Base-by-base conservation (phyloP, 2,797 vertebrate genomes). In the Borostomias antarcticus region DNA sequence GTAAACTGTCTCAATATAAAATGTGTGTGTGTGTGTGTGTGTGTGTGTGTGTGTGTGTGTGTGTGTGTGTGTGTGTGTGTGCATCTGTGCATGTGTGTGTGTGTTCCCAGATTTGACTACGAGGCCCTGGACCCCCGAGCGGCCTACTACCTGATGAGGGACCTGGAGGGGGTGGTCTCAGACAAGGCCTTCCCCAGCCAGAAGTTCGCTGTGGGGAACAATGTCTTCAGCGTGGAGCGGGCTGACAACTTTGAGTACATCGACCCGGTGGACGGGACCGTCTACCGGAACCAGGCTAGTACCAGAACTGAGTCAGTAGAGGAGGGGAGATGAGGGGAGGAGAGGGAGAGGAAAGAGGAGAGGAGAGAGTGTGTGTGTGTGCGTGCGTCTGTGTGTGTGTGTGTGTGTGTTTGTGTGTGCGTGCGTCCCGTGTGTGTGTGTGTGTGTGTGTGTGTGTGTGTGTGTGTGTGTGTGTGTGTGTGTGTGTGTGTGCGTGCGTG, bases 161-260 rank as follows among this genome's bases (percentile, higher is more conserved):
- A 98, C 75, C 86, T 99, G 83, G 97, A 98, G 80, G 86, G 88
- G 47, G 89, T 96, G 69, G 93, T 98, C 76, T 92, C 91, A 58
- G 96, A 96, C 84, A 98, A 98, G 85, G 93, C 95, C 0, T 99
- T 99, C 88, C 87, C 84, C 53, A 95, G 86, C 82, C 96, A 98
- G 86, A 96, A 98, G 89, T 99, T 99, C 81, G 95, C 96, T 1
- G 97, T 98, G 60, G 98, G 96, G 66, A 96, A 82, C 80, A 93
- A 88, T 40, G 84, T 97, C 73, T 99, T 96, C 91, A 94, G 87
- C 4, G 96, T 99, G 86, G 95, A 96, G 66, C 95, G 91, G 89
- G 92, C 95, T 1, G 96, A 96, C 86, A 98, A 95, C 89, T 99
- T 97, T 60, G 96, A 98, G 82, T 99, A 99, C 63, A 90, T 95